Base-by-base conservation (phyloP, 2,113 vertebrate genomes). In the Calyptommatus sinebrachiatus region DNA sequence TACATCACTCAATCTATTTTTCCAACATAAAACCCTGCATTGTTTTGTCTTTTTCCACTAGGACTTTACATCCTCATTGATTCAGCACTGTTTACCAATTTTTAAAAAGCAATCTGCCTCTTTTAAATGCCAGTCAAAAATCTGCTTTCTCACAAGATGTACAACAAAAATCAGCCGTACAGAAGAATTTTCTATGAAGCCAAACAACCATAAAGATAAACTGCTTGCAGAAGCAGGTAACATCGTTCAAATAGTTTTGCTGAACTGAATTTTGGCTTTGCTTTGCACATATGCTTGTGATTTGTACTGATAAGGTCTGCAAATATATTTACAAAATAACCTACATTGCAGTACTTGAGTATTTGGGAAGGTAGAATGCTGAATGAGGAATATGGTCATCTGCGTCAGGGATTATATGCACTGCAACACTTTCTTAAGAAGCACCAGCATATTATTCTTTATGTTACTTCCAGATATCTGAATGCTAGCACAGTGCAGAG, bases 81-180 rank as follows among this genome's bases (percentile, higher is more conserved):
- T 73, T 65, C 22, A 48, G 4, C 50, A 31, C 61, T 53, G 61
- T 45, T 73, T 29, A 50, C 45, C 70, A 73, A 11, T 73, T 45
- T 65, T 46, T n/a, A 63, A 68, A 71, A 71, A 28, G 21, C 28
- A 80, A 28, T 70, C 24, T 50, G 35, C 28, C 29, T 53, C 2
- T 16, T 73, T 79, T 53, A 77, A 67, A 66, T 48, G 65, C 45
- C 28, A 53, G 61, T 45, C 65, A 48, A 80, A 41, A 78, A 71
- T 79, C 77, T 62, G 35, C 70, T 66, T 80, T 80, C 60, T 21
- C 21, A 24, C 24, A 26, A 46, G 18, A 68, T 29, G 10, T 22
- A 50, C 29, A 72, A 63, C 48, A 41, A 31, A 72, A 72, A 46
- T 20, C 41, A 72, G 60, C 21, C 22, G 11, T 50, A 26, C 60